Base-by-base conservation (phyloP, 64 coral and sea anemone genomes). In the Acropora yongei region DNA sequence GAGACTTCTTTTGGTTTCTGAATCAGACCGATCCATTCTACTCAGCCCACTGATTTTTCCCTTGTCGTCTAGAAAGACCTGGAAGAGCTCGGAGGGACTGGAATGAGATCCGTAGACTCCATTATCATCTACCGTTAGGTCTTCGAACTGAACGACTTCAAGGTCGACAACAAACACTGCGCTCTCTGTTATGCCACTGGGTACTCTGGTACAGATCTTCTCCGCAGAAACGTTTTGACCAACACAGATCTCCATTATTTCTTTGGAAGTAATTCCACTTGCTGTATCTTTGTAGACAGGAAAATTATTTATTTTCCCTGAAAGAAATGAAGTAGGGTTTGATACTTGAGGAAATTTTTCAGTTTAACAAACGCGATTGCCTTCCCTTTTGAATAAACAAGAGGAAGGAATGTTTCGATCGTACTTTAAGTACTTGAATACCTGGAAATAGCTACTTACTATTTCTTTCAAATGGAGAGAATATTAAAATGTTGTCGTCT, bases 131-230 rank as follows among this genome's bases (percentile, higher is more conserved):
- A 48, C 74, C 3, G 90, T 68, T 19, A 92, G 65, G 82, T 92
- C 90, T 6, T n/a, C 57, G 41, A 76, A 40, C 30, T 69, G 40
- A 11, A 92, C 75, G 16, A 39, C 82, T 49, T 57, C 44, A 5
- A 92, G 58, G 47, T 92, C 75, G 40, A 92, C 80, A 12, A 92
- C 74, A 69, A 86, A 92, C 7, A 78, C 81, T n/a, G 90, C 90
- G n/a, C 81, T 92, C 41, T 75, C 13, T 53, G 20, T 50, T 13
- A 87, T 72, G 41, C 61, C 77, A 41, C 41, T 12, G 3, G 90
- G 82, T 47, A 80, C 75, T 20, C 2, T 66, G 43, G 40, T 6
- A 49, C 90, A 92, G 30, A 92, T 68, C 63, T 86, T 86, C 16
- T 86, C 53, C 10, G 77, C 30, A 5, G 80, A 49, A 78, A 86